A percentile compares a stretch with the other conserved stretches of the same genome.
These are phyloP conservation scores for Hyperoodon ampullatus DNA, from an alignment of 2,113 vertebrate genomes.

Conservation along the genomic window DNA sequence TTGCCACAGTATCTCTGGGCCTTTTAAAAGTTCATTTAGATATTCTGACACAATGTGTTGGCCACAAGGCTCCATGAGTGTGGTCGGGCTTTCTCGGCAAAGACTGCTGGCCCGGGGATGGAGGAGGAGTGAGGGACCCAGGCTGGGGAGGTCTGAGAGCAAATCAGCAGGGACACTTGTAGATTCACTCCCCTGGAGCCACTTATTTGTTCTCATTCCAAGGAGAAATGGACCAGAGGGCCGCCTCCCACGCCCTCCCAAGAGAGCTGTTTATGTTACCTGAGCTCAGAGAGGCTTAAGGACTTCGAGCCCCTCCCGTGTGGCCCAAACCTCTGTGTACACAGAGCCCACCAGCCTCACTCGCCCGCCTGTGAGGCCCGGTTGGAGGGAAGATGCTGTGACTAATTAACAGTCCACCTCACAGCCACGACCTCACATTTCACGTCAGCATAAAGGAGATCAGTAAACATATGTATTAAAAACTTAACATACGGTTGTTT, in stretches of 20 bases:
- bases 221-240: neutral
- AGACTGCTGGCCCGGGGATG: rapidly evolving
- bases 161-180: neutral
- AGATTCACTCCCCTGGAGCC: no score
- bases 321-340: no score
- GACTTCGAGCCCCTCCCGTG: neutral
- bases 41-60: neutral
- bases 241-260: rapidly evolving
- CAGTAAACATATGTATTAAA: rapidly evolving
- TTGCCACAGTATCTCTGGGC: neutral
- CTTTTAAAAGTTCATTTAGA: neutral
- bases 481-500: rapidly evolving
- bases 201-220: neutral
- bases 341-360: no score
- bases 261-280: neutral
- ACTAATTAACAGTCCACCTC: rapidly evolving
- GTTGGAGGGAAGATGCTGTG: rapidly evolving
- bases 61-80: neutral
- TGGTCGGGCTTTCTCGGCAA: neutral
- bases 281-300: no score
- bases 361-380: rapidly evolving
- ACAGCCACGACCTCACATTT: neutral
- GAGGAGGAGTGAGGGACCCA: neutral
- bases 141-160: neutral
- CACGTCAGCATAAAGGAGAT: neutral